A percentile compares a stretch with the other conserved stretches of the same genome.
These are phyloP conservation scores for Mythimna pallens DNA, from an alignment of 2,888 invertebrate genomes.

Conservation along the genomic window DNA sequence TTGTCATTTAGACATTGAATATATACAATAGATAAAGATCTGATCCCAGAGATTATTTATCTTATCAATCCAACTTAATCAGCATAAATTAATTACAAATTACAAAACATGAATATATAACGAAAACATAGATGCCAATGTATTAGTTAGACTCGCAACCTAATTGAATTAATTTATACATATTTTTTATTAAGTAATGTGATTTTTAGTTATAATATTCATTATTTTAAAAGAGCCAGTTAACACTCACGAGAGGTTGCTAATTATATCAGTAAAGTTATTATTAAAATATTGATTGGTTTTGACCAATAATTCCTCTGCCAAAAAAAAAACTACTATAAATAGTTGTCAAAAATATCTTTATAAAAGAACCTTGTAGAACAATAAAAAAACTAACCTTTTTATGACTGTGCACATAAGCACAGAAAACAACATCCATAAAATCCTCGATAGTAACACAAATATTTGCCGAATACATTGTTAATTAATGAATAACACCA, in stretches of 20 bases:
- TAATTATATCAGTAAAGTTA: background rate
- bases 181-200: background rate
- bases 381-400: constrained; percentile 72
- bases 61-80: constrained; percentile 1
- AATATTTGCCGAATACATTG: constrained; percentile 82
- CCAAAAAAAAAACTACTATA: background rate
- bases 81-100: background rate
- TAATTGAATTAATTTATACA: background rate
- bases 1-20: constrained; percentile 5
- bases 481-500: constrained; percentile 53
- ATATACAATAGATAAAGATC: background rate
- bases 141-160: background rate
- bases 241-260: too few relatives aligned
- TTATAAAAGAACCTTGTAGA: background rate
- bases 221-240: background rate
- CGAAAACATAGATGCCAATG: background rate
- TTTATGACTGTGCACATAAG: constrained; percentile 76
- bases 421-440: constrained; percentile 86
- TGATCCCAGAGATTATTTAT: constrained; percentile 19
- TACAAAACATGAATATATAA: background rate
- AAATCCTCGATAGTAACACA: constrained; percentile 84
- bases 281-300: background rate
- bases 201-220: background rate
- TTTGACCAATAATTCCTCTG: background rate
- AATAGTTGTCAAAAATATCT: background rate